Conservation (phyloP, 2,113 vertebrate species). For the Microcebus griseorufus region DNA sequence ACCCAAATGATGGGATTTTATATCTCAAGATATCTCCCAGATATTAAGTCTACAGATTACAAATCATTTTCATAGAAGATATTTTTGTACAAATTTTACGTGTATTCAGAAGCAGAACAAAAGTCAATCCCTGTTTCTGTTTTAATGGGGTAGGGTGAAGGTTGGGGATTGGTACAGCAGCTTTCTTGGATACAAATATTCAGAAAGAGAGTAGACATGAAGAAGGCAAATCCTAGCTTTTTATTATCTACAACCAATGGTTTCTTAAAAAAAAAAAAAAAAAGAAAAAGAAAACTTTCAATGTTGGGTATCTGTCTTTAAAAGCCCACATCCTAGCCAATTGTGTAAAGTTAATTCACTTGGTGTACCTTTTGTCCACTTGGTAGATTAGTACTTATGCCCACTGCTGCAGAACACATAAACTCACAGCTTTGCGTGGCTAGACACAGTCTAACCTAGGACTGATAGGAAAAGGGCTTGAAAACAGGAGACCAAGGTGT, state of each 20-base stretch:
- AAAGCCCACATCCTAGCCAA: slow-evolving; percentile 61
- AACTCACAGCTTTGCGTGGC: neutral
- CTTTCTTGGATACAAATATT: slow-evolving; percentile 67
- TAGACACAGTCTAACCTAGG: neutral
- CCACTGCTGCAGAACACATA: slow-evolving; percentile 58
- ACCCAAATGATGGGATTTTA: slow-evolving; percentile 82
- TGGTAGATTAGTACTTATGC: neutral
- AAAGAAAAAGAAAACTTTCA: slow-evolving; percentile 2
- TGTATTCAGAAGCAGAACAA: slow-evolving; percentile 50
- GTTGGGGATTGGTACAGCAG: slow-evolving; percentile 11
- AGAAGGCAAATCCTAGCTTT: slow-evolving; percentile 64
- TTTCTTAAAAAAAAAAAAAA: neutral
- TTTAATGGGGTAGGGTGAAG: slow-evolving; percentile 46
- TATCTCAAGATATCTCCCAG: slow-evolving; percentile 86
- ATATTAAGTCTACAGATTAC: slow-evolving; percentile 81
- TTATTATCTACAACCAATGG: slow-evolving; percentile 63
- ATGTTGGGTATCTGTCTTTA: slow-evolving; percentile 12
- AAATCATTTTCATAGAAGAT: too few relatives aligned
- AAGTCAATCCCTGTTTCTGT: slow-evolving; percentile 71
- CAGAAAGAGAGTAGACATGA: slow-evolving; percentile 59
- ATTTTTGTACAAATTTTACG: too few relatives aligned
- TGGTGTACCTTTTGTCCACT: slow-evolving; percentile 9
- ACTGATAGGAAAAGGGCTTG: neutral
- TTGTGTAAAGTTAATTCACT: slow-evolving; percentile 6
- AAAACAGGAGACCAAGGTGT: slow-evolving; percentile 10